Conservation (phyloP, 2,797 vertebrate genomes). For the Heteromormyrus szaboi region DNA sequence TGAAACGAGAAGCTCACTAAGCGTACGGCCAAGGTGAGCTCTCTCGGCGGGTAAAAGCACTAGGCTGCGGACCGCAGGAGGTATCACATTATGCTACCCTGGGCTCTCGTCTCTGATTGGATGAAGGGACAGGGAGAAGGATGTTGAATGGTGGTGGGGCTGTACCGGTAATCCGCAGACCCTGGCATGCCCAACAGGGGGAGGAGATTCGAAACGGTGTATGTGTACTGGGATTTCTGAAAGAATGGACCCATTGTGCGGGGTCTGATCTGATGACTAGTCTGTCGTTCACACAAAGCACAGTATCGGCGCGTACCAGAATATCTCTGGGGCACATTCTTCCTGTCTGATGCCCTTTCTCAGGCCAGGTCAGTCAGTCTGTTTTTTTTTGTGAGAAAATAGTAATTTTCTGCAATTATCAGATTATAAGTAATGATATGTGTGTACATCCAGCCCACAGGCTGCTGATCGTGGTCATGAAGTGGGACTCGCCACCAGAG, state of each 20-base stretch:
- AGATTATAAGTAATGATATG: neutral
- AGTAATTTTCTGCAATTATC: neutral
- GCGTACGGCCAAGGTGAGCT: neutral
- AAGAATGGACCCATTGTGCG: constrained; percentile 15
- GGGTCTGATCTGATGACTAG: neutral
- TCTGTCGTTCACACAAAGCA: neutral
- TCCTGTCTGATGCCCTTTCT: neutral
- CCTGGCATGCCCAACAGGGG: constrained; percentile 41
- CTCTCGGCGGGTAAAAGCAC: constrained; percentile 44
- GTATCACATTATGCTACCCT: constrained; percentile 66
- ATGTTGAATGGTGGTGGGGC: constrained; percentile 49
- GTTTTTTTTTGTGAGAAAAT: neutral
- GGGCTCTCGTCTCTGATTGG: constrained; percentile 54
- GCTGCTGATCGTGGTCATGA: neutral
- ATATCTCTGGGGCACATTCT: constrained; percentile 1
- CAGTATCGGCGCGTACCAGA: neutral
- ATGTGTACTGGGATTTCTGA: constrained; percentile 4
- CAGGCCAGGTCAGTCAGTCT: neutral
- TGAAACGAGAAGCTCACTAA: neutral
- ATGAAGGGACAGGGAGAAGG: constrained; percentile 16
- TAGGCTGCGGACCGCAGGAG: constrained; percentile 40
- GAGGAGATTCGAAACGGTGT: neutral
- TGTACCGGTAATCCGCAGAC: constrained; percentile 54
- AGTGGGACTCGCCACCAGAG: neutral
- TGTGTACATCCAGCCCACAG: neutral